Evolutionary conservation across 2,797 vertebrate species (phyloP).

Genomic region (Platyrinchus mystaceus): DNA sequence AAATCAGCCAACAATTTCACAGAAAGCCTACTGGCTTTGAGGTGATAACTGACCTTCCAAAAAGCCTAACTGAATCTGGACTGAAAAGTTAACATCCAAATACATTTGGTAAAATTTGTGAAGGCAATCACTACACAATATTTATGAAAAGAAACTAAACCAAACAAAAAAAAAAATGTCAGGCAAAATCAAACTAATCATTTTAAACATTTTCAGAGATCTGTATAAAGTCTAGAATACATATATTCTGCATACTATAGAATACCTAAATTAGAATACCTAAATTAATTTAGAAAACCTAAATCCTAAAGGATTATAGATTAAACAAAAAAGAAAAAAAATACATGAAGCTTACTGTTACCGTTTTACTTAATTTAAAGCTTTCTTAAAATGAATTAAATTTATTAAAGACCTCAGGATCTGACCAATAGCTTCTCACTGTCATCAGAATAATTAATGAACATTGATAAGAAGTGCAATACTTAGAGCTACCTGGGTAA

Average conservation of each 20-base stretch:
- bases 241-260: background rate
- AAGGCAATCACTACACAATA: background rate
- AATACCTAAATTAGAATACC: background rate
- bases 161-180: background rate
- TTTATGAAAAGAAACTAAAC: background rate
- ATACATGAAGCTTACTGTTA: background rate
- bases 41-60: background rate
- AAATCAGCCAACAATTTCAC: background rate
- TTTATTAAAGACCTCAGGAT: background rate
- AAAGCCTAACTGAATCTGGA: background rate
- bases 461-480: background rate
- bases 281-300: too few relatives aligned
- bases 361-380: background rate
- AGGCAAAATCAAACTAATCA: background rate
- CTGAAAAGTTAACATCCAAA: background rate
- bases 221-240: background rate
- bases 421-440: background rate
- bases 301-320: background rate
- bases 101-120: background rate
- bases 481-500: background rate
- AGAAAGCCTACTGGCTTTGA: background rate
- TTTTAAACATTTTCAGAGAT: background rate
- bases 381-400: background rate
- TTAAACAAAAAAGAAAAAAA: background rate
- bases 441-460: background rate